Conservation (phyloP, 2,797 vertebrate genomes). For the Lutjanus argentimaculatus region DNA sequence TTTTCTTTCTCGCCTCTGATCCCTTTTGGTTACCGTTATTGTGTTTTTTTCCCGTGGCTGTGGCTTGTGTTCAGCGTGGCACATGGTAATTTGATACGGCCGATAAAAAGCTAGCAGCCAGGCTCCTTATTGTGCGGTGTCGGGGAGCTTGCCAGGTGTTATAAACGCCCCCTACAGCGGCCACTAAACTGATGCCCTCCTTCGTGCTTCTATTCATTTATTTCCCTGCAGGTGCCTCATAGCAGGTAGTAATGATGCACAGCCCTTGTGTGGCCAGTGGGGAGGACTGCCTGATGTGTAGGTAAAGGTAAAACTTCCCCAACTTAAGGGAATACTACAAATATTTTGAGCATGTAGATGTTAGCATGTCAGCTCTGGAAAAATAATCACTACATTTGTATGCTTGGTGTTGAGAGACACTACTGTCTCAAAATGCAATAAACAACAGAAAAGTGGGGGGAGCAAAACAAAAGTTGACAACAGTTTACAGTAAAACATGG, state of each 20-base stretch:
- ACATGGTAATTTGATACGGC: conserved; percentile 57
- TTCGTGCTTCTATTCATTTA: conserved; percentile 71
- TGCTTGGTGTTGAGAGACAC: neutral
- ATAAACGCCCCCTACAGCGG: conserved; percentile 56
- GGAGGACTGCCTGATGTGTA: conserved; percentile 35
- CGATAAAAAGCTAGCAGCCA: conserved; percentile 55
- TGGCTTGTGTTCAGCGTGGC: conserved; percentile 35
- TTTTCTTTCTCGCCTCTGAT: conserved; percentile 22
- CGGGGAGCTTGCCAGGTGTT: conserved; percentile 66
- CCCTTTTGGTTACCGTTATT: conserved; percentile 28
- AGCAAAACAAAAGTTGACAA: neutral
- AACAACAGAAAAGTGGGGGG: neutral
- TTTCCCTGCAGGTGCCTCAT: conserved; percentile 72
- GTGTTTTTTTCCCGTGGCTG: conserved; percentile 42
- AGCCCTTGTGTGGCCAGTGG: conserved; percentile 24
- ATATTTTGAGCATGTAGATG: neutral
- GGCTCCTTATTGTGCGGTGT: conserved; percentile 50
- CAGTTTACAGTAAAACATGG: neutral
- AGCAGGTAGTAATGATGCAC: conserved; percentile 67
- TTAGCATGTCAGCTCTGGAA: neutral
- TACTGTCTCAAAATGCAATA: neutral
- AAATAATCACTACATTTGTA: neutral
- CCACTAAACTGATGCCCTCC: conserved; percentile 69
- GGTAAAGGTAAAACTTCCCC: conserved; percentile 29
- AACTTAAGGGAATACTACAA: conserved; percentile 13